A percentile compares a stretch with the other conserved stretches of the same genome.
Evolutionary conservation across 2,113 vertebrate species (phyloP).

Genomic region (Otolemur garnettii): DNA sequence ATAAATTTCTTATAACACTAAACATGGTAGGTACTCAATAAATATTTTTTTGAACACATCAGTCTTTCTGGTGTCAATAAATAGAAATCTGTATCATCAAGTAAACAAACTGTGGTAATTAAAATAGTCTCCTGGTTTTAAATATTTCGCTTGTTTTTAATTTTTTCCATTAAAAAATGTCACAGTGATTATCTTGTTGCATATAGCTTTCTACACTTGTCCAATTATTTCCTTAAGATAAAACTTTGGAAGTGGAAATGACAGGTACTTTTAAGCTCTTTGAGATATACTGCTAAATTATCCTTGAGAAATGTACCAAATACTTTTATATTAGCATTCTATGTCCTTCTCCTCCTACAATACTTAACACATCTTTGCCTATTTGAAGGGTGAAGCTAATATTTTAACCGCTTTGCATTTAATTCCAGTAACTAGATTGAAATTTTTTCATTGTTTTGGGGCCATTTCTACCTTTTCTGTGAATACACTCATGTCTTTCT

Average conservation of each 20-base stretch:
- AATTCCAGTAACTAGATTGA: neutral
- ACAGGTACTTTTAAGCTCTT: neutral
- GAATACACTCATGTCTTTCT: neutral
- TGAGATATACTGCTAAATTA: neutral
- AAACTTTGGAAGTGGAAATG: neutral
- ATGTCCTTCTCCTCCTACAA: neutral
- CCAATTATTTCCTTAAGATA: neutral
- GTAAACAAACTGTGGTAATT: neutral
- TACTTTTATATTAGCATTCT: neutral
- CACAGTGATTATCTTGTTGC: neutral
- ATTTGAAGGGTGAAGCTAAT: neutral
- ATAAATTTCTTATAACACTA: neutral
- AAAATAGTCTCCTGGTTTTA: constrained; percentile 24
- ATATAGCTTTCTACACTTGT: neutral
- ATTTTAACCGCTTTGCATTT: neutral
- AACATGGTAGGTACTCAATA: neutral
- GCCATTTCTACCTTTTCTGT: neutral
- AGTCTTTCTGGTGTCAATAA: neutral
- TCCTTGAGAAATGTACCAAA: neutral
- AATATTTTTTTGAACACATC: neutral
- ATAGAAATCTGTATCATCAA: neutral
- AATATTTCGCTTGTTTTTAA: neutral
- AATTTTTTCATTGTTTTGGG: neutral
- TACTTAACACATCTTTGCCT: neutral
- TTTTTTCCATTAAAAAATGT: constrained; percentile 39